phyloP scores from a whole-genome alignment of 2,888 invertebrate genomes.

The Lathronympha strigana region DNA sequence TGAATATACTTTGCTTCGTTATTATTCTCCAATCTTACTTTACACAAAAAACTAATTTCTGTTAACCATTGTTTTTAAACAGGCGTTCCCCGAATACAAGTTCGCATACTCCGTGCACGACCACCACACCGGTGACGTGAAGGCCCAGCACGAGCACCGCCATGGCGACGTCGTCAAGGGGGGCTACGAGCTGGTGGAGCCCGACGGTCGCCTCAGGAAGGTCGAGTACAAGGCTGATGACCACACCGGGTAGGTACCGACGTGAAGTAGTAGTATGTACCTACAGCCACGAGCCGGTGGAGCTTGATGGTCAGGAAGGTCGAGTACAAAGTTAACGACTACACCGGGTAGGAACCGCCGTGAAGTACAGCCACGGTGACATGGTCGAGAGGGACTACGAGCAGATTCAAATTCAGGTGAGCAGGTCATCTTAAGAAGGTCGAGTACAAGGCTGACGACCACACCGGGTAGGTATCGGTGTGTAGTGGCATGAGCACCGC shows the following conservation, averaged over 20 bases:
- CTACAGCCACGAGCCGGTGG: not conserved
- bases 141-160: slow-evolving; percentile 79
- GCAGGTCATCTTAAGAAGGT: not conserved
- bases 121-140: slow-evolving; percentile 83
- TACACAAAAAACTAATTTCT: not conserved
- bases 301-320: slow-evolving; percentile 78
- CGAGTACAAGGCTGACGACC: not conserved
- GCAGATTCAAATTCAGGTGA: not conserved
- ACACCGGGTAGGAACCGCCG: slow-evolving; percentile 65
- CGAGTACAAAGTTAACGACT: slow-evolving; percentile 86
- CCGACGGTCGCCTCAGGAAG: slow-evolving; percentile 86
- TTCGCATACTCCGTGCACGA: slow-evolving; percentile 83
- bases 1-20: too few relatives aligned
- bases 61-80: slow-evolving; percentile 41
- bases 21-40: too few relatives aligned
- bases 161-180: slow-evolving; percentile 86
- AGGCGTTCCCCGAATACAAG: slow-evolving; percentile 84
- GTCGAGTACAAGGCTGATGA: slow-evolving; percentile 87
- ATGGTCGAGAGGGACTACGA: not conserved
- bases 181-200: slow-evolving; percentile 86
- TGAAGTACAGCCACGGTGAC: not conserved
- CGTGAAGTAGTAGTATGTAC: not conserved
- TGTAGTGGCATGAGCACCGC: not conserved
- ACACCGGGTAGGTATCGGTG: not conserved
- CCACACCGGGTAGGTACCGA: slow-evolving; percentile 68